A percentile compares a stretch with the other conserved stretches of the same genome.
Conservation (phyloP, 2,888 invertebrate species). For the Campoplex nolae region DNA sequence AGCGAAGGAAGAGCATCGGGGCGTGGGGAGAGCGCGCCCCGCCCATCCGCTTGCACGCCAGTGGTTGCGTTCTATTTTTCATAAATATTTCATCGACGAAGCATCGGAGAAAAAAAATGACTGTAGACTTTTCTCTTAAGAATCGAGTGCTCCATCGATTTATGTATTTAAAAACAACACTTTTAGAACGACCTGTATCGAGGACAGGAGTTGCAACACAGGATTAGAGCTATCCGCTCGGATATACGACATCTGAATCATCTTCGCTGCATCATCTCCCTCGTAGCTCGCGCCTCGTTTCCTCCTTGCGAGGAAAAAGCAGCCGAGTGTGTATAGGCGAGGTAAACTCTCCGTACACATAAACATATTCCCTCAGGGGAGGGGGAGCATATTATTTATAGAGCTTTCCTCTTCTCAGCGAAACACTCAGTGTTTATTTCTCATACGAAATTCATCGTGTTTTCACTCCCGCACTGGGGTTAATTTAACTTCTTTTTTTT, state of each 20-base stretch:
- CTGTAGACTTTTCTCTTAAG: neutral
- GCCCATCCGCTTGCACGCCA: neutral
- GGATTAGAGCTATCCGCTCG: conserved; percentile 62
- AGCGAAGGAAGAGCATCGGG: neutral
- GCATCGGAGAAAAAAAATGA: neutral
- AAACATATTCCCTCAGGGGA: conserved; percentile 36
- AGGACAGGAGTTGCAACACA: conserved; percentile 43
- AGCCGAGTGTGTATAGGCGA: conserved; percentile 8
- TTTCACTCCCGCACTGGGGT: conserved; percentile 1
- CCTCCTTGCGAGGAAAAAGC: conserved; percentile 42
- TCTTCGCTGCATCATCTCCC: conserved; percentile 54
- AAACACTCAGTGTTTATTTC: conserved; percentile 39
- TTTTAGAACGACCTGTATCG: conserved; percentile 17
- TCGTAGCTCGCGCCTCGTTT: conserved; percentile 38
- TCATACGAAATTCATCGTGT: conserved; percentile 54
- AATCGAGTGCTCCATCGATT: neutral
- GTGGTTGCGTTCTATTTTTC: neutral
- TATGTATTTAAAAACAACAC: neutral
- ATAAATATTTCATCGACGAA: neutral
- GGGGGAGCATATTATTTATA: conserved; percentile 51
- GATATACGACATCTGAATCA: conserved; percentile 65
- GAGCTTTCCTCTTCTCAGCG: conserved; percentile 5
- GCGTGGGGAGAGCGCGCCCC: no score
- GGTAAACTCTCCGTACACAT: conserved; percentile 9
- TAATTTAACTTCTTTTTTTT: conserved; percentile 8